Percentiles rank a stretch among this genome's conserved stretches.
Evolutionary conservation across 1,140 invertebrate species (phyloP).

Genomic region (Drosophila murphyi): DNA sequence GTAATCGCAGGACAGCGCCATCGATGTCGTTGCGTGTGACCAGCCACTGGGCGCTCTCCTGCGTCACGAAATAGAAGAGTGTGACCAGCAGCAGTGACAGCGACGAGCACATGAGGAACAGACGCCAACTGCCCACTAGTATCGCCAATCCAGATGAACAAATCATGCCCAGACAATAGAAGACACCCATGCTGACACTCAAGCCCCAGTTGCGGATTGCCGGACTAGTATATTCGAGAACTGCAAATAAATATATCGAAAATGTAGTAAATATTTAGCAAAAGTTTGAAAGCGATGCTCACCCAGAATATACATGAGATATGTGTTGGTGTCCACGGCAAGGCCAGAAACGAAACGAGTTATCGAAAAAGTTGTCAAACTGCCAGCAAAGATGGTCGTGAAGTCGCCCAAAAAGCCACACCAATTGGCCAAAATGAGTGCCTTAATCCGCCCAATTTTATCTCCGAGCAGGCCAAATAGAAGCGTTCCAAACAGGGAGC

Average conservation of each 20-base stretch:
- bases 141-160: constrained; percentile 86
- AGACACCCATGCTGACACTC: constrained; percentile 86
- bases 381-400: constrained; percentile 84
- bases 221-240: constrained; percentile 86
- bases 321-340: constrained; percentile 86
- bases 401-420: constrained; percentile 86
- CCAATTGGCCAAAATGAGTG: constrained; percentile 85
- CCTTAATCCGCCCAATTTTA: constrained; percentile 85
- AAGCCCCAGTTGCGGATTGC: constrained; percentile 85
- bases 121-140: constrained; percentile 85
- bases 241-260: constrained; percentile 47
- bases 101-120: constrained; percentile 85
- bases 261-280: not conserved
- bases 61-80: constrained; percentile 85
- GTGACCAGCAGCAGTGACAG: constrained; percentile 84
- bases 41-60: constrained; percentile 88
- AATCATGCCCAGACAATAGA: constrained; percentile 86
- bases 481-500: constrained; percentile 86
- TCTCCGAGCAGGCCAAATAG: constrained; percentile 86
- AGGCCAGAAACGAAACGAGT: constrained; percentile 86
- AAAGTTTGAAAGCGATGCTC: constrained; percentile 15
- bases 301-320: constrained; percentile 88
- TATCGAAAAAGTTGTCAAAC: constrained; percentile 84
- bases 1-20: constrained; percentile 85
- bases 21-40: constrained; percentile 85